Evolutionary conservation across 2,888 invertebrate genomes (phyloP).

Genomic region (Drosophila mercatorum): DNA sequence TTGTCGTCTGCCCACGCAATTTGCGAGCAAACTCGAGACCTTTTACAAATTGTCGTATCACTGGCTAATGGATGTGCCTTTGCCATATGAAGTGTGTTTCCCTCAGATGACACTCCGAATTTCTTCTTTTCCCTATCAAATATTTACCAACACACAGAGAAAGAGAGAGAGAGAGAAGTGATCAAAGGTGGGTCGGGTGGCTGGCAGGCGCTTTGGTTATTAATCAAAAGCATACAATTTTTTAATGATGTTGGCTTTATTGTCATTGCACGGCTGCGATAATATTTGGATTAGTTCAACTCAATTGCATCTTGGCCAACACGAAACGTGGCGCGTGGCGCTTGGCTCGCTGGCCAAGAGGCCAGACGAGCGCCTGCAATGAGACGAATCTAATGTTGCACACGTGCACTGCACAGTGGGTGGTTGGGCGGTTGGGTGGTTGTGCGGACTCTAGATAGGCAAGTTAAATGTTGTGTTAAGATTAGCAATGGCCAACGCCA

Average conservation of each 20-base stretch:
- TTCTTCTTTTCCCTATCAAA: slow-evolving; percentile 49
- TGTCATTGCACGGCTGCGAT: slow-evolving; percentile 66
- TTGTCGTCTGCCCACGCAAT: slow-evolving; percentile 63
- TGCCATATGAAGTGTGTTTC: slow-evolving; percentile 14
- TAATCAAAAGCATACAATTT: slow-evolving; percentile 73
- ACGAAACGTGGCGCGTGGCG: slow-evolving; percentile 55
- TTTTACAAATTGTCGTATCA: slow-evolving; percentile 58
- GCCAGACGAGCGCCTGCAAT: slow-evolving; percentile 57
- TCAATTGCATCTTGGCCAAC: slow-evolving; percentile 78
- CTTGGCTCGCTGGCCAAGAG: slow-evolving; percentile 48
- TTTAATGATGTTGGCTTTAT: slow-evolving; percentile 73
- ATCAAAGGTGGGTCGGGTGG: background rate
- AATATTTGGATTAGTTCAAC: slow-evolving; percentile 83
- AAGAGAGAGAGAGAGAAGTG: slow-evolving; percentile 33
- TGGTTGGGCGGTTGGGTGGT: slow-evolving; percentile 14
- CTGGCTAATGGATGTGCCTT: slow-evolving; percentile 43
- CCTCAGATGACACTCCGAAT: slow-evolving; percentile 48
- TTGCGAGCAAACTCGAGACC: slow-evolving; percentile 60
- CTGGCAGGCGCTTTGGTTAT: slow-evolving; percentile 61
- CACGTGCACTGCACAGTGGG: slow-evolving; percentile 71
- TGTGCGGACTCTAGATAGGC: slow-evolving; percentile 47
- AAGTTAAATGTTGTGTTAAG: slow-evolving; percentile 79
- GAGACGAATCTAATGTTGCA: slow-evolving; percentile 79
- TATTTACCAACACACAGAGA: slow-evolving; percentile 64
- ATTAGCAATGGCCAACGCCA: slow-evolving; percentile 64